Percentiles rank a stretch among this genome's conserved stretches.
These are phyloP conservation scores for Leptopilina clavipes DNA, from an alignment of 1,140 invertebrate species.

Conservation along the genomic window DNA sequence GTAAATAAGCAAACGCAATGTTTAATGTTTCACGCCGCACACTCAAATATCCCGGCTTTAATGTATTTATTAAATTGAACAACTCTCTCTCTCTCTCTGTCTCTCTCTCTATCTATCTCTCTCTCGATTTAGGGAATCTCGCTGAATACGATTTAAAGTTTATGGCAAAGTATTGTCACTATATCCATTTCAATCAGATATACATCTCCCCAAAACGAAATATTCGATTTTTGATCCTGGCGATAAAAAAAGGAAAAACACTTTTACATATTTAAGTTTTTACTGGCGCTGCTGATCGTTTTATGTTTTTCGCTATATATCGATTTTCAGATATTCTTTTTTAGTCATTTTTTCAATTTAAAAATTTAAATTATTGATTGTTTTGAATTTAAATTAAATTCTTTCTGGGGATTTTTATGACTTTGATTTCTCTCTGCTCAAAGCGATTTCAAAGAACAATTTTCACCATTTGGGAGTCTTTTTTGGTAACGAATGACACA, in stretches of 20 bases:
- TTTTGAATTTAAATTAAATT: too few species aligned
- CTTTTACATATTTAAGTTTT: slow-evolving; percentile 12
- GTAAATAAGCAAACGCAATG: slow-evolving; percentile 4
- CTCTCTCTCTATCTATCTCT: neutral
- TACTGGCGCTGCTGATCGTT: neutral
- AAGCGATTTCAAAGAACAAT: too few species aligned
- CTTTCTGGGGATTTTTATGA: too few species aligned
- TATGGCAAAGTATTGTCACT: neutral
- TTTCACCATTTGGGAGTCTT: too few species aligned
- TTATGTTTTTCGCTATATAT: neutral
- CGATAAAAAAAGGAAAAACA: neutral
- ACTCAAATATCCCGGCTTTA: neutral
- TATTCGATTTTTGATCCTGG: slow-evolving; percentile 10
- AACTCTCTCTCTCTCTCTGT: too few species aligned
- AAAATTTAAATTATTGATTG: too few species aligned
- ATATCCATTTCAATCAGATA: slow-evolving; percentile 31
- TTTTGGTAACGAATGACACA: slow-evolving; percentile 47
- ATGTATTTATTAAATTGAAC: slow-evolving; percentile 34
- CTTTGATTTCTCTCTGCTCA: too few species aligned
- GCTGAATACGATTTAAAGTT: neutral
- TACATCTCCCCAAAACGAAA: neutral
- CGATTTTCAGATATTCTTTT: neutral
- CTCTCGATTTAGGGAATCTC: neutral
- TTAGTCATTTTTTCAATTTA: neutral
- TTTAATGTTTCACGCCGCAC: slow-evolving; percentile 15